These are phyloP conservation scores for Micromesistius poutassou DNA, from an alignment of 2,797 vertebrate species.

Conservation along the genomic window DNA sequence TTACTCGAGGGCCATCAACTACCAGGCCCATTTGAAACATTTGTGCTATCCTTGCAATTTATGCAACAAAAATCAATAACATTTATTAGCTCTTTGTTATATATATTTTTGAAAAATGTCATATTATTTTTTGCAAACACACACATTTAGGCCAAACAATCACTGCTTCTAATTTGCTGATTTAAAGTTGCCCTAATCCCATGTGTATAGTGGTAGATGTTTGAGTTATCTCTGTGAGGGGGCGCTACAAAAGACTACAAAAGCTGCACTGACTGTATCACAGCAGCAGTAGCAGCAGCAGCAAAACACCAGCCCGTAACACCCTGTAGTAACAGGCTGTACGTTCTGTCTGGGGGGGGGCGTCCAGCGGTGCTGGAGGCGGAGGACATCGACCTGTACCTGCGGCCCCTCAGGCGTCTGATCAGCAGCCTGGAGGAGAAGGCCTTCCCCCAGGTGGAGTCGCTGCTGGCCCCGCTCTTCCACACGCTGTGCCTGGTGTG, in stretches of 20 bases:
- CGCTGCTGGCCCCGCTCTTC: slow-evolving; percentile 78
- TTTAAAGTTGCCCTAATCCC: neutral
- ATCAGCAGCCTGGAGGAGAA: slow-evolving; percentile 73
- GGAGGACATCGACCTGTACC: slow-evolving; percentile 71
- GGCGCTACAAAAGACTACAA: neutral
- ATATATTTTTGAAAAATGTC: neutral
- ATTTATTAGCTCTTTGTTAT: too few species aligned
- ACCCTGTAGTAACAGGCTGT: neutral
- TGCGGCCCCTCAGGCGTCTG: slow-evolving; percentile 69
- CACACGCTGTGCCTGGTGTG: slow-evolving; percentile 88
- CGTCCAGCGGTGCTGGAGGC: slow-evolving; percentile 73
- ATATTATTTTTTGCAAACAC: neutral
- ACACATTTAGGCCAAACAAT: neutral
- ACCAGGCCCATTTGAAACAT: neutral
- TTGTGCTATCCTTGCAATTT: neutral
- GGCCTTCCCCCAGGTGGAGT: slow-evolving; percentile 71
- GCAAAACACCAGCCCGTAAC: too few species aligned
- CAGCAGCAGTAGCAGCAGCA: too few species aligned
- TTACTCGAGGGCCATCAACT: neutral
- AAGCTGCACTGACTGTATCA: neutral
- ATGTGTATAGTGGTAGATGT: neutral
- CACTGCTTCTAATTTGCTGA: neutral
- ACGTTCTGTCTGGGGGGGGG: neutral
- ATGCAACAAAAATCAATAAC: neutral
- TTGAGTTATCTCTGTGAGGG: neutral